These are phyloP conservation scores for Epirrhoe alternata DNA, from an alignment of 2,888 invertebrate genomes.

Conservation along the genomic window DNA sequence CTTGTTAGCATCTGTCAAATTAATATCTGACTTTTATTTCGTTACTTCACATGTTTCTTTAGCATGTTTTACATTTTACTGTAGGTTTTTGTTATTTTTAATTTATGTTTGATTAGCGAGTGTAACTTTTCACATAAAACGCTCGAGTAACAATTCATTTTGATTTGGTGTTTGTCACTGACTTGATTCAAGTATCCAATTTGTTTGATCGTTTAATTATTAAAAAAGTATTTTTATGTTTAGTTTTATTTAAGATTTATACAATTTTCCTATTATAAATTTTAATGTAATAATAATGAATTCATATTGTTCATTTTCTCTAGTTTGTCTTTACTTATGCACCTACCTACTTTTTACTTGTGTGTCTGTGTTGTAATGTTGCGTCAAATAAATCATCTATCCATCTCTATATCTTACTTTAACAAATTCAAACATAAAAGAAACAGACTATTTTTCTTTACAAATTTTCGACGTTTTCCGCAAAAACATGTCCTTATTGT, in stretches of 20 bases:
- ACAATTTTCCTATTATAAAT: no score
- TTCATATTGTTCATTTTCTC: no score
- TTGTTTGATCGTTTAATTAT: no score
- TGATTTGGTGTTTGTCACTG: slow-evolving; percentile 22
- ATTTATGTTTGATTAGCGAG: slow-evolving; percentile 33
- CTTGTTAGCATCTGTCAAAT: slow-evolving; percentile 61
- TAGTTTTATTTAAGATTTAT: no score
- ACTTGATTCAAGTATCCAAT: not conserved
- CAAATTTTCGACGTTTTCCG: not conserved
- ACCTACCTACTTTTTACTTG: no score
- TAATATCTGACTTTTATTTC: slow-evolving; percentile 43
- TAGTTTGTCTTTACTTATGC: no score
- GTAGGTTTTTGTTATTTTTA: slow-evolving; percentile 32
- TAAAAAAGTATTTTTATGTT: no score
- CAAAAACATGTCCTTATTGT: not conserved
- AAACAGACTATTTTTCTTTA: not conserved
- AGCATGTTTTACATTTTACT: slow-evolving; percentile 33
- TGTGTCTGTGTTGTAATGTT: no score
- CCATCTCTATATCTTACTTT: no score
- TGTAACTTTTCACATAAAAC: slow-evolving; percentile 29
- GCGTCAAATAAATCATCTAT: no score
- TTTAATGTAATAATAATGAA: no score
- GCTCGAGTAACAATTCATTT: slow-evolving; percentile 24
- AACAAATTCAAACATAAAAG: no score
- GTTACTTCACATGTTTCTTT: slow-evolving; percentile 20